Evolutionary conservation across 2,888 invertebrate species (phyloP), one percentile per base, ranked within the genome.

Genomic region (Heliothis peltigera): DNA sequence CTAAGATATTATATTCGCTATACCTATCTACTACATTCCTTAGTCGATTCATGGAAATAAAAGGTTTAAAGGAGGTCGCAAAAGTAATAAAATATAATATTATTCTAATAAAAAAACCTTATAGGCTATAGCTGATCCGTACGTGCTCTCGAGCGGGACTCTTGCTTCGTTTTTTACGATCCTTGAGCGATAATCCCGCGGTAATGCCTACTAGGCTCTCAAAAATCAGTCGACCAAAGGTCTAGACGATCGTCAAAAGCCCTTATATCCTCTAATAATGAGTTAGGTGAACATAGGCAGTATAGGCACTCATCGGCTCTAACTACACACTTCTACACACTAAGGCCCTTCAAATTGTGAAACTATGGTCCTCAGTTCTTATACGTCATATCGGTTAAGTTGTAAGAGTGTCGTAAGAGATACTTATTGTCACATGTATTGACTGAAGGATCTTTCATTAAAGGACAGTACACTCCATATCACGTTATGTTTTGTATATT

Each of bases 161-260:
- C 75, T 69, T 61, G 62, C 52, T 75, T 49, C 56, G 58, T 69
- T 72, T 75, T 72, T 75, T 64, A 63, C 70, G 72, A 69, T 44
- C 28, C 55, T 70, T 72, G 75, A 70, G 55, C 70, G 63, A 70
- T 72, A 72, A 72, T 70, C 70, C 63, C 35, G 70, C 35, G 55
- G 70, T 75, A 72, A 75, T 72, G 44, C 75, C 62, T 70, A 56
- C 64, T 70, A 70, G 56, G 75, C 70, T 61, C 64, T 64, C 47
- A 64, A 75, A 64, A 75, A 73, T 61, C 76, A 73, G 73, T 76
- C 64, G 76, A 70, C 71, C 71, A 52, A 61, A 75, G 76, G 76
- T 75, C 73, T 75, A 73, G 73, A 70, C 73, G 71, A 58, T 64
- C 64, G 54, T 73, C 64, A 52, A 64, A 75, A 73, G 76, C 75